phyloP scores from a whole-genome alignment of 2,797 vertebrate genomes.

The Hirundo rustica region DNA sequence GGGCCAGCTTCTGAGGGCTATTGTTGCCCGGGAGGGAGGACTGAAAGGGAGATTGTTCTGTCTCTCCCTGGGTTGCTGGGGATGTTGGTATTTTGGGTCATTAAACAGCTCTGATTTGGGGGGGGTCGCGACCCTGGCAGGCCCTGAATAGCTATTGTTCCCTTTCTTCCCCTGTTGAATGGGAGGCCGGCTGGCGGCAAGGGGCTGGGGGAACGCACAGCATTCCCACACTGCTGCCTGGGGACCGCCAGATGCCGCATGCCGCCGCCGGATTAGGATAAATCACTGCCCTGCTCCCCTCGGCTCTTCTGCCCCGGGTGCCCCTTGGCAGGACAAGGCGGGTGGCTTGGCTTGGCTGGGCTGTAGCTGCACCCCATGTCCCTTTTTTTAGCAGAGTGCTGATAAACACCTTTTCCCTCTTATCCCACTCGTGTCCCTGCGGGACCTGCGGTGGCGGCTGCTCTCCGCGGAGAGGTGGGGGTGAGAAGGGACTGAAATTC shows the following conservation, averaged over 20 bases:
- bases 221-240: conserved; percentile 70
- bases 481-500: conserved; percentile 28
- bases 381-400: not conserved
- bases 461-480: not conserved
- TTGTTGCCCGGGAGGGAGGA: conserved; percentile 18
- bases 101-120: conserved; percentile 75
- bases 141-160: conserved; percentile 79
- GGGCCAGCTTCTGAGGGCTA: conserved; percentile 20
- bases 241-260: conserved; percentile 57
- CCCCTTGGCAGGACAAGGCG: not conserved
- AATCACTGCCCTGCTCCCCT: not conserved
- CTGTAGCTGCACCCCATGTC: not conserved
- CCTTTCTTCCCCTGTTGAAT: conserved; percentile 78
- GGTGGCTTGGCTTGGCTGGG: not conserved
- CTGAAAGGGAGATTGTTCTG: conserved; percentile 79
- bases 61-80: conserved; percentile 66
- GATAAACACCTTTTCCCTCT: not conserved
- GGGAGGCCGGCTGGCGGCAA: conserved; percentile 61
- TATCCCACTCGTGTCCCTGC: not conserved
- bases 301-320: not conserved
- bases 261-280: conserved; percentile 43
- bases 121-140: conserved; percentile 74
- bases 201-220: not conserved
- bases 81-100: conserved; percentile 80
- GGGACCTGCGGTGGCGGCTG: not conserved